Conservation (phyloP, 2,888 invertebrate species). For the Tridacna gigas region DNA sequence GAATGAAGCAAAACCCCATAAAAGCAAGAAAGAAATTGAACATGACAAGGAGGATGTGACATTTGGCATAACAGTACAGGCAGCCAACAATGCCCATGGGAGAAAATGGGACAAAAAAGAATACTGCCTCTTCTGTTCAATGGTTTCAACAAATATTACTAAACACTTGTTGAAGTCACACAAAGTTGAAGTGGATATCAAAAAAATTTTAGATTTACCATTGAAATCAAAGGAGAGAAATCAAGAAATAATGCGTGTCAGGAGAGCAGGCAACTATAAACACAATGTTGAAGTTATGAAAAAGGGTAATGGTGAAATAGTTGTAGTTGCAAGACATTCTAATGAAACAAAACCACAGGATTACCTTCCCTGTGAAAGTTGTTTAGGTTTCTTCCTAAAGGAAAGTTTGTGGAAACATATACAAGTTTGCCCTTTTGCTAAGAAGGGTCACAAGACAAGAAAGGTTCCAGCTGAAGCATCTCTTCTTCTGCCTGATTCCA, state of each 20-base stretch:
- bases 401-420: slow-evolving; percentile 33
- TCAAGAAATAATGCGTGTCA: slow-evolving; percentile 28
- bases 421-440: slow-evolving; percentile 30
- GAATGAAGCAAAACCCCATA: too few relatives aligned
- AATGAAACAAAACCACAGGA: slow-evolving; percentile 14
- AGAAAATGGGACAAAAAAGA: slow-evolving; percentile 47
- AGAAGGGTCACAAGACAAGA: slow-evolving; percentile 7
- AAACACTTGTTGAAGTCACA: slow-evolving; percentile 40
- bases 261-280: slow-evolving; percentile 52
- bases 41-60: too few relatives aligned
- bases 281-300: slow-evolving; percentile 47
- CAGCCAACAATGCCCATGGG: background rate
- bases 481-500: slow-evolving; percentile 32
- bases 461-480: slow-evolving; percentile 33
- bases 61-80: too few relatives aligned
- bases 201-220: slow-evolving; percentile 23
- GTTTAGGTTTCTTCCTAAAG: slow-evolving; percentile 24
- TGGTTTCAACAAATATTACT: slow-evolving; percentile 37
- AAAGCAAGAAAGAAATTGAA: too few relatives aligned
- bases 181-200: slow-evolving; percentile 37
- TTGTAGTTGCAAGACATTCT: slow-evolving; percentile 31
- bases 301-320: slow-evolving; percentile 32
- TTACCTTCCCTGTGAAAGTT: slow-evolving; percentile 34
- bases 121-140: slow-evolving; percentile 34
- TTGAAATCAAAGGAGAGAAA: slow-evolving; percentile 36